phyloP scores from a whole-genome alignment of 2,888 invertebrate species.

The Cyaniris semiargus region DNA sequence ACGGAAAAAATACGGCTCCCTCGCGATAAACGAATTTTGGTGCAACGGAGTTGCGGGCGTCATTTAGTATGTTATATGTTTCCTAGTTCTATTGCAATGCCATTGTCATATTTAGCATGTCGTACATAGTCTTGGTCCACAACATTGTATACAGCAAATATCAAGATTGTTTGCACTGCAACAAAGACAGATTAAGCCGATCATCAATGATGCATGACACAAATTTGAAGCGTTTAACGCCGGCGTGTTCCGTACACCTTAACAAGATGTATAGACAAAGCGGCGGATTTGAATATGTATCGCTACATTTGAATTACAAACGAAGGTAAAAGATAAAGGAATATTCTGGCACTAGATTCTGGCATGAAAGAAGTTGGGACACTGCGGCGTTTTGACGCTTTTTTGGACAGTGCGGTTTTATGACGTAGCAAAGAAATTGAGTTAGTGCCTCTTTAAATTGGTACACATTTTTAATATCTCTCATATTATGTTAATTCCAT shows the following conservation, averaged over 20 bases:
- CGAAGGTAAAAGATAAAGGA: constrained; percentile 33
- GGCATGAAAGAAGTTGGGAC: constrained; percentile 18
- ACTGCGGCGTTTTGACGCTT: background rate
- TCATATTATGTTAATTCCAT: no score
- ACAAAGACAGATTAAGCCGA: background rate
- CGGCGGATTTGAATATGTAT: constrained; percentile 31
- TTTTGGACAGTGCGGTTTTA: background rate
- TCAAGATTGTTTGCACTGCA: background rate
- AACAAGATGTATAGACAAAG: constrained; percentile 25
- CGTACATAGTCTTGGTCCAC: background rate
- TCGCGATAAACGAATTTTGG: no score
- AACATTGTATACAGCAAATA: background rate
- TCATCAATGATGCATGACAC: constrained; percentile 28
- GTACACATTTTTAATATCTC: no score
- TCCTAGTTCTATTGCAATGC: background rate
- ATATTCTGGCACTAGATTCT: constrained; percentile 31
- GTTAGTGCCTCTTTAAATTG: no score
- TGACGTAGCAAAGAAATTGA: no score
- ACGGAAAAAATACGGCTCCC: no score
- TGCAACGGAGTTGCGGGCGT: no score
- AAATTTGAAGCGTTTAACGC: constrained; percentile 21
- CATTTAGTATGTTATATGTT: no score
- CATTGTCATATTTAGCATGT: no score
- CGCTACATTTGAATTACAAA: constrained; percentile 33
- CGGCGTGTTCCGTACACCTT: background rate